These are phyloP conservation scores for Stegostoma tigrinum DNA, from an alignment of 2,113 vertebrate genomes.

Conservation along the genomic window DNA sequence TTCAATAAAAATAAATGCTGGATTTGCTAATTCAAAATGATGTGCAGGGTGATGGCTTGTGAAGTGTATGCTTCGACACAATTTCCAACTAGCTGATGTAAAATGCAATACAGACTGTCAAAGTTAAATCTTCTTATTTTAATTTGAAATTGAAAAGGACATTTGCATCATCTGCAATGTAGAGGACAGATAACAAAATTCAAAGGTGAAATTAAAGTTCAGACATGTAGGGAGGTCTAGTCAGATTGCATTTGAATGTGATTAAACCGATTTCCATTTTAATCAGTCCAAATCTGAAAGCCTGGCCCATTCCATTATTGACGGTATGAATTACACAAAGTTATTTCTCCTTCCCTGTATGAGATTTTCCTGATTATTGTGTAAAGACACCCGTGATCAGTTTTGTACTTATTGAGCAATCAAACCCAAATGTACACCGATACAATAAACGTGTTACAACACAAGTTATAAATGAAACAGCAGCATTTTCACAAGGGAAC, in stretches of 20 bases:
- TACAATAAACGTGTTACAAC: neutral
- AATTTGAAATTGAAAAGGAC: conserved; percentile 46
- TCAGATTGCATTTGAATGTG: conserved; percentile 49
- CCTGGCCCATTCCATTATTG: neutral
- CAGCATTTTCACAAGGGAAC: neutral
- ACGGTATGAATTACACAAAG: neutral
- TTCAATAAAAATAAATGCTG: conserved; percentile 19
- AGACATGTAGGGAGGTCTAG: conserved; percentile 40
- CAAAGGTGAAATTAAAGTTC: conserved; percentile 47
- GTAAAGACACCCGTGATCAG: neutral
- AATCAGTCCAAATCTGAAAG: conserved; percentile 42
- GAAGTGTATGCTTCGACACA: conserved; percentile 41
- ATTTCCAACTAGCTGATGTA: conserved; percentile 45
- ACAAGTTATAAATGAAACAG: neutral
- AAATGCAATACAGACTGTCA: conserved; percentile 55
- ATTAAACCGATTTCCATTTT: conserved; percentile 49
- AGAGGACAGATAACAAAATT: conserved; percentile 46
- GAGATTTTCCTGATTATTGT: neutral
- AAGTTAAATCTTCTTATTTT: conserved; percentile 45
- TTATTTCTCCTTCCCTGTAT: neutral
- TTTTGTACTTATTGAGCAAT: neutral
- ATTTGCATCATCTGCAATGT: conserved; percentile 45
- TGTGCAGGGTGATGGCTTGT: conserved; percentile 34
- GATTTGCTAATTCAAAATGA: conserved; percentile 42
- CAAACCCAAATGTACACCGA: neutral